Base-by-base conservation (phyloP, 2,113 vertebrate species). In the Pipa parva region DNA sequence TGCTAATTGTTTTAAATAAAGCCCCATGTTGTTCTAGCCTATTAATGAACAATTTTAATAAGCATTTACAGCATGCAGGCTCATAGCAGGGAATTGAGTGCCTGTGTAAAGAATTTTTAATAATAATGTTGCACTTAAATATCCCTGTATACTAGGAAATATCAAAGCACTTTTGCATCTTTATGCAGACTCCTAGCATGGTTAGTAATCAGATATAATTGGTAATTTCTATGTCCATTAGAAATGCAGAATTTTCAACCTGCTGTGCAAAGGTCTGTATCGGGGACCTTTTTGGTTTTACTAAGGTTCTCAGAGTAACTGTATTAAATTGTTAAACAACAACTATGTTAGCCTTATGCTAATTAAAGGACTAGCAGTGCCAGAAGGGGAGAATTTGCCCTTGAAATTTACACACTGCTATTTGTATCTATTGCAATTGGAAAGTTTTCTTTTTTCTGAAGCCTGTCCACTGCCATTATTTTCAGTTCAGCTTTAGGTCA, bases 31-130 rank as follows among this genome's bases (percentile, higher is more conserved):
- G 66, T 70, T 70, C 26, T 61, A 42, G 66, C 58, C 66, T 70
- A 70, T 60, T 70, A 70, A 70, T 70, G 66, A 70, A 70, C 57
- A 70, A 69, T 70, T 70, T 70, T 70, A 70, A 70, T 70, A 70
- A 70, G 66, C 66, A 24, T 70, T 70, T 70, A 45, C 66, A 29
- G 66, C 66, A 51, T 61, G 66, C 66, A 11, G 66, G 49, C 66
- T 70, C 66, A 36, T 70, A 61, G 66, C 66, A 27, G 66, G 66
- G 66, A 70, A 61, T 24, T 70, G 48, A 61, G 66, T 59, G 57
- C 56, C 58, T 42, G 57, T 61, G 66, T 61, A 61, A 70, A 70
- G 57, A 70, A 54, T 70, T 60, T 60, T 54, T 61, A 60, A 70
- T 70, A 70, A 70, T 70, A 70, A 70, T 70, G 66, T 22, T 50